A percentile compares a stretch with the other conserved stretches of the same genome.
Evolutionary conservation across 2,888 invertebrate genomes (phyloP).

Genomic region (Sarcophaga subvicina): DNA sequence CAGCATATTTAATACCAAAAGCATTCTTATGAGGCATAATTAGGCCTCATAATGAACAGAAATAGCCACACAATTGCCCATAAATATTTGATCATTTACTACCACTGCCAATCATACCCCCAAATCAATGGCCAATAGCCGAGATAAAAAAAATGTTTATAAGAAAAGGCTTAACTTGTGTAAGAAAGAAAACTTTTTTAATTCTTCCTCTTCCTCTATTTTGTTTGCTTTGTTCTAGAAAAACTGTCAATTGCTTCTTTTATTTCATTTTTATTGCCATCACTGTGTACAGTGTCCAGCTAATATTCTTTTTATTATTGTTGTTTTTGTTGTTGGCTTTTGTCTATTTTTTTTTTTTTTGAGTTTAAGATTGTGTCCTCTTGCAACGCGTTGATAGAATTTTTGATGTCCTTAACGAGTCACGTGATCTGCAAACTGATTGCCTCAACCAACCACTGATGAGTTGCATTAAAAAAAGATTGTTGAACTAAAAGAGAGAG

Average conservation of each 20-base stretch:
- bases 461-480: not conserved
- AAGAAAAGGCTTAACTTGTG: slow-evolving; percentile 10
- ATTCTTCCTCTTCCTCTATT: not conserved
- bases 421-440: slow-evolving; percentile 71
- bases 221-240: not conserved
- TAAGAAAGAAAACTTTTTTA: not conserved
- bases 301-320: not conserved
- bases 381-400: slow-evolving; percentile 66
- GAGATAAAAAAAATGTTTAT: not conserved
- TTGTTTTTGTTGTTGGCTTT: slow-evolving; percentile 9
- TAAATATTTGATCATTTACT: no score
- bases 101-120: no score
- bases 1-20: no score
- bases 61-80: no score
- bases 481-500: no score
- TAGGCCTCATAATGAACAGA: no score
- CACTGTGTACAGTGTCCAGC: not conserved
- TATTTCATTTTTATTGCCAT: slow-evolving; percentile 1
- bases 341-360: slow-evolving; percentile 40
- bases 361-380: slow-evolving; percentile 52
- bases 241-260: not conserved
- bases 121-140: no score
- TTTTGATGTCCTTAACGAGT: slow-evolving; percentile 71
- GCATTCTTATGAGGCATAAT: no score
- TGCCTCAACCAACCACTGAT: slow-evolving; percentile 2